Conservation (phyloP, 2,888 invertebrate genomes). For the Synanthedon tipuliformis region DNA sequence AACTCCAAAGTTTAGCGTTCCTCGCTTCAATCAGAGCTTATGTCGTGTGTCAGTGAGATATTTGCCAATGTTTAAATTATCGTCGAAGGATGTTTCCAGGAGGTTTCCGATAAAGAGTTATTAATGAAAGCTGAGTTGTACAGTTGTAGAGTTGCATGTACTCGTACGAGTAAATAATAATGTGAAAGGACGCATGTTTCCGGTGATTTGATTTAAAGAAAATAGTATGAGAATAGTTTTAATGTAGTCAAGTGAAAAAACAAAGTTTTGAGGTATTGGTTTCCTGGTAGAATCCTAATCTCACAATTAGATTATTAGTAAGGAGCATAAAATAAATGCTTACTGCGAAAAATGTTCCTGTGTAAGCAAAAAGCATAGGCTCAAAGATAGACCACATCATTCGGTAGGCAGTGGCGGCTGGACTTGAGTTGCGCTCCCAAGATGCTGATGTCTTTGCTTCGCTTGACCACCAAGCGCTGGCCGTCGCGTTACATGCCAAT, state of each 20-base stretch:
- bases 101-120: no score
- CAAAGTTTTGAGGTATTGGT: no score
- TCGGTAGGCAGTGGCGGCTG: constrained; percentile 50
- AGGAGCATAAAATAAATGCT: constrained; percentile 5
- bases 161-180: no score
- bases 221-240: not conserved
- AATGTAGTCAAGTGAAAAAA: no score
- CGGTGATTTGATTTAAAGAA: no score
- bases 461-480: constrained; percentile 43
- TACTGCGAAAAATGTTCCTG: constrained; percentile 56
- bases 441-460: constrained; percentile 14
- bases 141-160: no score
- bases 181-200: no score
- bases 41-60: not conserved
- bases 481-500: constrained; percentile 53
- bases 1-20: no score
- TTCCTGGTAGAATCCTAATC: no score
- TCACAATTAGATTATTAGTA: not conserved
- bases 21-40: no score
- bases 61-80: not conserved
- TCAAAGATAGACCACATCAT: constrained; percentile 51
- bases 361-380: constrained; percentile 50
- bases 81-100: no score
- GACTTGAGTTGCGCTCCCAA: constrained; percentile 52
- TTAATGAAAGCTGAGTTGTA: no score